Base-by-base conservation (phyloP, 2,888 invertebrate genomes). In the Gibbula magus region DNA sequence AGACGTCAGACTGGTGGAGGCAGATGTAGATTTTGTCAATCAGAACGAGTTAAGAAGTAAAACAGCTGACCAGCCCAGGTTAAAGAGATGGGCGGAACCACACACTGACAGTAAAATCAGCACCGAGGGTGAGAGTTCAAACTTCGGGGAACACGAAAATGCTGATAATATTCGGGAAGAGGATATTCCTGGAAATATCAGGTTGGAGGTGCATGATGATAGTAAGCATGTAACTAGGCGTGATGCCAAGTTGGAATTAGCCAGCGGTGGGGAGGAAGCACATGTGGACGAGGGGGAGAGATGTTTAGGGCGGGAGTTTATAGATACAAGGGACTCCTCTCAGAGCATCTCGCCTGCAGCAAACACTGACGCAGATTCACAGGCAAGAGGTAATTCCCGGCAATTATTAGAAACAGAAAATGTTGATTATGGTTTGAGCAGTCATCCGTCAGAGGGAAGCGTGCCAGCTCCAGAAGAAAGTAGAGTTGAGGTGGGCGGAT, bases 381-480 rank as follows among this genome's bases (percentile, higher is more conserved):
- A 20, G 70, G n/a, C n/a, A 70, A 70, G 20, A 35, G 70, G 70
- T 70, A 70, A 70, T 35, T 20, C 70, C 25, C 35, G 18, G 70
- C n/a, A 70, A 70, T 70, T 70, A 70, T 70, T 70, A 70, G 70
- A 70, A 70, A 70, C 70, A 32, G 70, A 70, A 70, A 70, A 70
- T 70, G 39, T 32, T 16, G 70, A 70, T n/a, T 70, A 20, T 70
- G 35, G 70, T n/a, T 39, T n/a, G 8, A 20, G 70, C 16, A 32
- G 16, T 32, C 25, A 29, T 16, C n/a, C 16, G 25, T 32, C 35
- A 1, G 20, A 20, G 1, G 29, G 32, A 29, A 29, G 61, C 29
- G 25, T 61, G 35, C 35, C 70, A 70, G 67, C n/a, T 32, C 29
- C 32, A 29, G 39, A 20, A 20, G 20, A 20, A 20, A 70, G 70